phyloP scores from a whole-genome alignment of 2,888 invertebrate genomes.

The Amphipoea oculea region DNA sequence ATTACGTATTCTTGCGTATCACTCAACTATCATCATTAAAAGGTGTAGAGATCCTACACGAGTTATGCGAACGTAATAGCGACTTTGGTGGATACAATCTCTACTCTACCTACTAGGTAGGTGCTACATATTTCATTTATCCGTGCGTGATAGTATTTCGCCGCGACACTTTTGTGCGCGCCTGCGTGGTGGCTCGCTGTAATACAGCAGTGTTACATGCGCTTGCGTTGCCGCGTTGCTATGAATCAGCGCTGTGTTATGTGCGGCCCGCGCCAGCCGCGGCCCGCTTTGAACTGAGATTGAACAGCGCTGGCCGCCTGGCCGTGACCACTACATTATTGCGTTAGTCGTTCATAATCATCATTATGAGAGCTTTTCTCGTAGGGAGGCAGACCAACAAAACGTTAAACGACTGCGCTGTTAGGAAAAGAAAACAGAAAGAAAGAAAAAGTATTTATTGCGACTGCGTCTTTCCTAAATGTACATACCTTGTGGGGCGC shows the following conservation, averaged over 20 bases:
- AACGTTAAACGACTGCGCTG: neutral
- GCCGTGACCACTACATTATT: conserved; percentile 45
- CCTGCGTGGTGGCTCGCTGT: conserved; percentile 1
- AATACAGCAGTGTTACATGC: conserved; percentile 38
- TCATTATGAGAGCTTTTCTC: conserved; percentile 22
- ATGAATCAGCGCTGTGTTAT: conserved; percentile 33
- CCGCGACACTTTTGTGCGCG: neutral
- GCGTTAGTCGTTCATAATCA: conserved; percentile 36
- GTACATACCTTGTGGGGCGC: too few species aligned
- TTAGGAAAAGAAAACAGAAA: neutral
- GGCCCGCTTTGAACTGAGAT: conserved; percentile 33
- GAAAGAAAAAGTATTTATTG: too few species aligned
- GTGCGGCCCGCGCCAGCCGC: conserved; percentile 26
- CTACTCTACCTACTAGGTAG: neutral
- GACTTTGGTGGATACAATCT: neutral
- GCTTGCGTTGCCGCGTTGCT: conserved; percentile 38
- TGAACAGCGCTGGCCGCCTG: conserved; percentile 34
- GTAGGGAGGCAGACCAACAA: neutral
- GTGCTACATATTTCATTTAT: neutral
- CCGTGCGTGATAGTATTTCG: neutral
- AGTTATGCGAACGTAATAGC: neutral
- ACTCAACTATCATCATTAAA: too few species aligned
- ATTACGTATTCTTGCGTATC: too few species aligned
- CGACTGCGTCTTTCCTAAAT: too few species aligned
- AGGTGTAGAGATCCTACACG: too few species aligned